phyloP scores from a whole-genome alignment of 2,888 invertebrate genomes.

The Folsomia manolachei region DNA sequence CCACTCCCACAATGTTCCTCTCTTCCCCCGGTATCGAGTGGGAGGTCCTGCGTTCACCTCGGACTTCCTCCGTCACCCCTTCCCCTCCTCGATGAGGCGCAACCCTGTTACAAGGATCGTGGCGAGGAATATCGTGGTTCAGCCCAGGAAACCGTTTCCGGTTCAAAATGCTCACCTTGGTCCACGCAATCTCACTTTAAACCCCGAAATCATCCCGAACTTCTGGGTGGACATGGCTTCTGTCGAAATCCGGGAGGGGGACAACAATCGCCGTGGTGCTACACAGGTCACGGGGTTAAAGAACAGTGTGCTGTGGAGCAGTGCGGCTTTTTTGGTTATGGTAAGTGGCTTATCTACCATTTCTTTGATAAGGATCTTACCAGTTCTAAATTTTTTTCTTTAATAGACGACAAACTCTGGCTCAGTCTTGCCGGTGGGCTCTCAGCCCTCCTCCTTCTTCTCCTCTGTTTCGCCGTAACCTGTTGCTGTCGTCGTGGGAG shows the following conservation, averaged over 20 bases:
- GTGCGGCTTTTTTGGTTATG: slow-evolving; percentile 60
- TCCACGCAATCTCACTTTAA: slow-evolving; percentile 67
- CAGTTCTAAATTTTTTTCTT: no score
- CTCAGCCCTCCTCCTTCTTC: slow-evolving; percentile 58
- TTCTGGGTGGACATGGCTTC: slow-evolving; percentile 79
- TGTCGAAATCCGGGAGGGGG: slow-evolving; percentile 83
- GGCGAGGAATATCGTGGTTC: slow-evolving; percentile 82
- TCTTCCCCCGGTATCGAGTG: slow-evolving; percentile 63
- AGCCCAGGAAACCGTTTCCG: slow-evolving; percentile 68
- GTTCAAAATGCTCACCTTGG: slow-evolving; percentile 75
- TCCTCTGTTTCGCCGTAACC: slow-evolving; percentile 60
- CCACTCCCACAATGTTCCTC: slow-evolving; percentile 78
- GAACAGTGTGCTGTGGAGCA: slow-evolving; percentile 82
- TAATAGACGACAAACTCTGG: slow-evolving; percentile 72
- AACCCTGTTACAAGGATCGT: slow-evolving; percentile 83
- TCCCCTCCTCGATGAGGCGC: slow-evolving; percentile 59
- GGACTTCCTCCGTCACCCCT: slow-evolving; percentile 62
- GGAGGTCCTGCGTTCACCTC: slow-evolving; percentile 70
- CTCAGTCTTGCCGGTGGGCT: slow-evolving; percentile 56
- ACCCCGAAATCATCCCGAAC: slow-evolving; percentile 75
- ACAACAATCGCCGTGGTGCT: slow-evolving; percentile 85
- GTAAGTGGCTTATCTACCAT: slow-evolving; percentile 13
- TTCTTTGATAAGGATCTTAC: background rate
- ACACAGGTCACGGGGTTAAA: slow-evolving; percentile 62
- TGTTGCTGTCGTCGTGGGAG: slow-evolving; percentile 64